These are phyloP conservation scores for Netelia virgata DNA, from an alignment of 2,888 invertebrate genomes.

Conservation along the genomic window DNA sequence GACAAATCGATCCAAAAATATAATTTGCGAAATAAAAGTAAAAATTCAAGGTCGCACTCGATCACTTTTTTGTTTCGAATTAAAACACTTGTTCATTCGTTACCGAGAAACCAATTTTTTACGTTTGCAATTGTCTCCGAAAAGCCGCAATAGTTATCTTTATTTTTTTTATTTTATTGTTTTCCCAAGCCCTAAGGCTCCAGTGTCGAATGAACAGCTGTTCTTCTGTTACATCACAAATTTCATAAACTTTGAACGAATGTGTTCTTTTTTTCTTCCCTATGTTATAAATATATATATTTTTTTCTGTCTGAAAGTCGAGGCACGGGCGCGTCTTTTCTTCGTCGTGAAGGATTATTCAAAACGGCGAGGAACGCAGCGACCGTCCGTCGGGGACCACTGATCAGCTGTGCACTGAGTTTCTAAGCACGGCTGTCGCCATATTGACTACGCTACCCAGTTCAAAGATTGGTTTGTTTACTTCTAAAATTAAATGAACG, in stretches of 20 bases:
- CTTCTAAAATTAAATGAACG: background rate
- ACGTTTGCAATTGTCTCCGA: constrained; percentile 4
- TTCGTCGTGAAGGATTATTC: constrained; percentile 52
- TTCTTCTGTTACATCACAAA: constrained; percentile 50
- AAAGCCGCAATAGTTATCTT: constrained; percentile 12
- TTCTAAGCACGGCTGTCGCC: constrained; percentile 53
- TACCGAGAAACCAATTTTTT: constrained; percentile 19
- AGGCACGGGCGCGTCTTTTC: constrained; percentile 40
- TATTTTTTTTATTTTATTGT: constrained; percentile 1
- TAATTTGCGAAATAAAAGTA: constrained; percentile 23
- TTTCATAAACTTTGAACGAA: constrained; percentile 27
- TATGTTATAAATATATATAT: constrained; percentile 42
- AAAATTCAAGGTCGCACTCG: constrained; percentile 41
- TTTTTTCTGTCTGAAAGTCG: constrained; percentile 35
- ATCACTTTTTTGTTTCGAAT: constrained; percentile 51
- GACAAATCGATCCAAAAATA: constrained; percentile 44
- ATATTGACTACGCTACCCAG: constrained; percentile 19
- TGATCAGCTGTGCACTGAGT: constrained; percentile 82
- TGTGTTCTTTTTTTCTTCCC: constrained; percentile 8
- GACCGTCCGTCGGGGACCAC: constrained; percentile 78
- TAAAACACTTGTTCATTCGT: constrained; percentile 38
- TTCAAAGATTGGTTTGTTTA: constrained; percentile 15
- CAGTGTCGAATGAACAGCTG: constrained; percentile 37
- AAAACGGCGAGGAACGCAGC: constrained; percentile 69
- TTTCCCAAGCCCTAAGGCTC: constrained; percentile 24